phyloP scores from a whole-genome alignment of 1,140 invertebrate species.

The Aphis gossypii region DNA sequence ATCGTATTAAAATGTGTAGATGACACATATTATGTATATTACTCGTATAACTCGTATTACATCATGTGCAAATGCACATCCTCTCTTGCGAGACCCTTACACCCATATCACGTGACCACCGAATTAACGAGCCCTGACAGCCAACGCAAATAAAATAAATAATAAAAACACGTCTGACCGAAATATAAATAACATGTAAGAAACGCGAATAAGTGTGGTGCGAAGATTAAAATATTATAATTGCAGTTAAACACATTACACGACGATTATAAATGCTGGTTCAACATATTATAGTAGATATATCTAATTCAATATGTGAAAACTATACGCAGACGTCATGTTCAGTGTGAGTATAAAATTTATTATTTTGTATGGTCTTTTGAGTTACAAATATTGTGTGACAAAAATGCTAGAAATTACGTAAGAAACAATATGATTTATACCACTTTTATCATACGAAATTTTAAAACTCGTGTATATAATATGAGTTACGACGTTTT shows the following conservation, averaged over 20 bases:
- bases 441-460: not conserved
- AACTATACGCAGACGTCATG: not conserved
- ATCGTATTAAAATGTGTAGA: not conserved
- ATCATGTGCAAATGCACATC: not conserved
- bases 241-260: not conserved
- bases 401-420: not conserved
- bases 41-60: not conserved
- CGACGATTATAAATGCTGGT: not conserved
- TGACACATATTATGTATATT: not conserved
- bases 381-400: not conserved
- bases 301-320: not conserved
- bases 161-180: not conserved
- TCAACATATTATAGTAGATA: not conserved
- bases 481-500: not conserved
- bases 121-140: not conserved
- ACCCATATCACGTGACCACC: not conserved
- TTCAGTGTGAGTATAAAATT: too few species aligned
- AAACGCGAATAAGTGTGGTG: not conserved
- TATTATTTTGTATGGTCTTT: not conserved
- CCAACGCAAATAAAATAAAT: not conserved
- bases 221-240: not conserved
- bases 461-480: not conserved
- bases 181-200: not conserved
- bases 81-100: not conserved
- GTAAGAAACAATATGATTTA: not conserved